phyloP scores from a whole-genome alignment of 2,888 invertebrate species.

The Hyalella azteca region DNA sequence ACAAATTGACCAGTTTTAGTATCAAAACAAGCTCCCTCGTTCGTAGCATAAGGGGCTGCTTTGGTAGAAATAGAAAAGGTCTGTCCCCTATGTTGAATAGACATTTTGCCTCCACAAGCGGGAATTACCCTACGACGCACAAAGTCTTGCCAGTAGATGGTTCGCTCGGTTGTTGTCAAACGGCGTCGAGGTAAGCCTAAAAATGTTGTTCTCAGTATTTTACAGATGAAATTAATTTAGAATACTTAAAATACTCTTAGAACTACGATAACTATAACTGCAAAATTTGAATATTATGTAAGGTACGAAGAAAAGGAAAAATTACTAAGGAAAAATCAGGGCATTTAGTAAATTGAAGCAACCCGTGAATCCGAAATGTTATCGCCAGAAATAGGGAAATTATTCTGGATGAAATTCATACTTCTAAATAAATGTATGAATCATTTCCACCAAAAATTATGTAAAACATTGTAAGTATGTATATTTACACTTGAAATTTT shows the following conservation, averaged over 20 bases:
- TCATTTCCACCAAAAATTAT: not conserved
- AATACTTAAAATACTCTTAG: not conserved
- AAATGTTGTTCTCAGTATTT: not conserved
- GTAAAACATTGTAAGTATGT: not conserved
- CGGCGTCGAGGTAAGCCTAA: not conserved
- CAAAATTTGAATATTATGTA: not conserved
- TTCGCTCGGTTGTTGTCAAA: not conserved
- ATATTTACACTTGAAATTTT: not conserved
- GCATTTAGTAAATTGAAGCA: slow-evolving; percentile 14
- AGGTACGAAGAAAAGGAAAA: no score
- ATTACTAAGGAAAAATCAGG: not conserved
- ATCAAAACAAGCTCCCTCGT: not conserved
- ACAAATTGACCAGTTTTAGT: slow-evolving; percentile 18
- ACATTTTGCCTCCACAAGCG: slow-evolving; percentile 33
- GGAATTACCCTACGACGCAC: slow-evolving; percentile 24
- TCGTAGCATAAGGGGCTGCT: not conserved
- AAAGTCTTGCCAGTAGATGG: not conserved
- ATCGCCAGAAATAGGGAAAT: slow-evolving; percentile 10
- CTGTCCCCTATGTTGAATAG: slow-evolving; percentile 39
- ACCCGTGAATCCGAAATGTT: not conserved
- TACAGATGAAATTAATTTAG: not conserved
- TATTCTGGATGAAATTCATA: not conserved
- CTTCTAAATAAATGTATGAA: not conserved
- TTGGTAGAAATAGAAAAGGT: slow-evolving; percentile 18
- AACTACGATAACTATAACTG: not conserved